These are phyloP conservation scores for Dryoscopus gambensis DNA, from an alignment of 2,113 vertebrate species.

Conservation along the genomic window DNA sequence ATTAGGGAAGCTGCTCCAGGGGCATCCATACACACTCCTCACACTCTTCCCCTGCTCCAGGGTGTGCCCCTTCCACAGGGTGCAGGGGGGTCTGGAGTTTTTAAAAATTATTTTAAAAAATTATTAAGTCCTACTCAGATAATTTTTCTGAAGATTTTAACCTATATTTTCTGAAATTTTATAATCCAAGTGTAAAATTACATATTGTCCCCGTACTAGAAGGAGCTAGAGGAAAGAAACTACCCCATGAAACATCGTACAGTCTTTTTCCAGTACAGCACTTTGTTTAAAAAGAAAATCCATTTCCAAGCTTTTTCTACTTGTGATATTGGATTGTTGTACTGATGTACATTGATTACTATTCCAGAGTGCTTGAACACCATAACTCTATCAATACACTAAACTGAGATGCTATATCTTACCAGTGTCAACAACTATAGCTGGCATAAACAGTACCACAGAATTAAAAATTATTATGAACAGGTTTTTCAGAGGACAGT, in stretches of 20 bases:
- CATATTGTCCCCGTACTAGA: neutral
- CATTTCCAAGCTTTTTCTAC: neutral
- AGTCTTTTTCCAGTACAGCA: neutral
- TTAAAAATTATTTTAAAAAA: neutral
- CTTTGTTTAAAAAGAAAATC: neutral
- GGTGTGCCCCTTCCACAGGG: neutral
- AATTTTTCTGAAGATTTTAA: neutral
- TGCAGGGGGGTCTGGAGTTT: neutral
- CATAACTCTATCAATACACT: neutral
- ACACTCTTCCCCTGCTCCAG: neutral
- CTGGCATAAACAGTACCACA: neutral
- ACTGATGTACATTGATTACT: neutral
- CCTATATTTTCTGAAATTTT: neutral
- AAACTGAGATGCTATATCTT: neutral
- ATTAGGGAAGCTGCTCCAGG: neutral
- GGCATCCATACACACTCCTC: neutral
- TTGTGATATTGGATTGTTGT: neutral
- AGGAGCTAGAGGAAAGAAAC: neutral
- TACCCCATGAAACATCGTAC: fast-evolving
- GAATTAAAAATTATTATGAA: neutral
- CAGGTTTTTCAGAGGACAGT: neutral
- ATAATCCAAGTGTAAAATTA: neutral
- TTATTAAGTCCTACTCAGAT: neutral
- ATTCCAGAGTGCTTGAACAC: neutral
- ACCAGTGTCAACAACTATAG: neutral